These are phyloP conservation scores for Euthynnus affinis DNA, from an alignment of 2,797 vertebrate species.

Conservation along the genomic window DNA sequence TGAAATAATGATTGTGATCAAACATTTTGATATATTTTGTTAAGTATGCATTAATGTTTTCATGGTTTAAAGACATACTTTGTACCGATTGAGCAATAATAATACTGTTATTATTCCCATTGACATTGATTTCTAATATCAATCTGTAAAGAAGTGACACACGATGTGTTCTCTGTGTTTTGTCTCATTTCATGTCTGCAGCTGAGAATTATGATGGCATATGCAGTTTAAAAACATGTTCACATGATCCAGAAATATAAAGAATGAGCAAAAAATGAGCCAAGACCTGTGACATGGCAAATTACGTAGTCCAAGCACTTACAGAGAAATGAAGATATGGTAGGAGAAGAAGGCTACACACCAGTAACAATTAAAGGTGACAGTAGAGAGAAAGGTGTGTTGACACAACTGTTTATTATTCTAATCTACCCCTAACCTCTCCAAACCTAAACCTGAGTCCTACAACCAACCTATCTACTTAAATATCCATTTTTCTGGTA, in stretches of 20 bases:
- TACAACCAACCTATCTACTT: not conserved
- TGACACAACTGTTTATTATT: not conserved
- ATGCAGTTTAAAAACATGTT: not conserved
- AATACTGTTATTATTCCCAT: not conserved
- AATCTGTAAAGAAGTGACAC: not conserved
- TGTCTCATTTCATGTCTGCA: constrained; percentile 4
- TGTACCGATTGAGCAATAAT: not conserved
- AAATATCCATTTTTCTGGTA: constrained; percentile 17
- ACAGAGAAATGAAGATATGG: not conserved
- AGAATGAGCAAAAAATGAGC: not conserved
- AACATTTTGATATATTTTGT: not conserved
- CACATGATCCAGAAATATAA: not conserved
- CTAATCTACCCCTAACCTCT: not conserved
- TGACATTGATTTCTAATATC: not conserved
- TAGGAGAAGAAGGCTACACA: not conserved
- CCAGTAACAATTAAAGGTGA: not conserved
- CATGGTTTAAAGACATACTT: not conserved
- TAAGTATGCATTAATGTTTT: not conserved
- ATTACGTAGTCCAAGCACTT: not conserved
- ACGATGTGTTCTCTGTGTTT: not conserved
- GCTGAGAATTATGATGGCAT: not conserved
- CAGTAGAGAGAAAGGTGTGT: not conserved
- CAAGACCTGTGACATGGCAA: not conserved
- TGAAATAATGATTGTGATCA: not conserved
- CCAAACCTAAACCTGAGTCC: constrained; percentile 1